These are phyloP conservation scores for Azemiops feae DNA, from an alignment of 2,113 vertebrate genomes.

Conservation along the genomic window DNA sequence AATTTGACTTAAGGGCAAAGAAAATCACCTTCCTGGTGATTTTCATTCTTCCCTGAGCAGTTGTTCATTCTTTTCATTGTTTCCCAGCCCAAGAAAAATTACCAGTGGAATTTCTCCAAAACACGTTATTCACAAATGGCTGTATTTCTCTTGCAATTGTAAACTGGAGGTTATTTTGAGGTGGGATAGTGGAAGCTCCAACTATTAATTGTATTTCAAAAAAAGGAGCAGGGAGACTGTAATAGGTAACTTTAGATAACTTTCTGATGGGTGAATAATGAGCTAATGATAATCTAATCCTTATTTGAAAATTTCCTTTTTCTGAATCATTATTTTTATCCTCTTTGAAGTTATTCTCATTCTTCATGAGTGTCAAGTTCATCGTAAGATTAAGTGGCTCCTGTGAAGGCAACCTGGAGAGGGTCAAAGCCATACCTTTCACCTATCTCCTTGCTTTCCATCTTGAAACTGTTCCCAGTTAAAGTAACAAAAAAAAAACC, in stretches of 20 bases:
- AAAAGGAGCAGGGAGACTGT: background rate
- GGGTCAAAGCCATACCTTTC: background rate
- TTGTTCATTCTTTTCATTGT: background rate
- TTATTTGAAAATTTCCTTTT: constrained; percentile 47
- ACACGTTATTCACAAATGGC: background rate
- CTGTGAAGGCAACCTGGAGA: background rate
- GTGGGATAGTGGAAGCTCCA: background rate
- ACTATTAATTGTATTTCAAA: constrained; percentile 29
- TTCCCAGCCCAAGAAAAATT: constrained; percentile 19
- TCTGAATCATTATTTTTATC: constrained; percentile 24
- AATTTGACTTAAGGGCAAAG: background rate
- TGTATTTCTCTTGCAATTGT: background rate
- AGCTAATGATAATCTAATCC: constrained; percentile 30
- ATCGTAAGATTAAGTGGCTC: constrained; percentile 38
- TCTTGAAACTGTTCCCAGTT: background rate
- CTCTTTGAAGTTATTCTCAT: constrained; percentile 56
- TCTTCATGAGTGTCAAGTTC: constrained; percentile 53
- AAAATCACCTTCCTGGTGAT: background rate
- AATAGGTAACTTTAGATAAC: constrained; percentile 19
- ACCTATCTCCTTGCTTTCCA: background rate
- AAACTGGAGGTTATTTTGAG: constrained; percentile 12
- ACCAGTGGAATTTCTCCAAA: background rate
- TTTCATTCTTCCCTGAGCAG: background rate
- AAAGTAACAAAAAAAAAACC: background rate
- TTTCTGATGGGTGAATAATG: constrained; percentile 30